phyloP scores from a whole-genome alignment of 2,888 invertebrate genomes.

The Erannis defoliaria region DNA sequence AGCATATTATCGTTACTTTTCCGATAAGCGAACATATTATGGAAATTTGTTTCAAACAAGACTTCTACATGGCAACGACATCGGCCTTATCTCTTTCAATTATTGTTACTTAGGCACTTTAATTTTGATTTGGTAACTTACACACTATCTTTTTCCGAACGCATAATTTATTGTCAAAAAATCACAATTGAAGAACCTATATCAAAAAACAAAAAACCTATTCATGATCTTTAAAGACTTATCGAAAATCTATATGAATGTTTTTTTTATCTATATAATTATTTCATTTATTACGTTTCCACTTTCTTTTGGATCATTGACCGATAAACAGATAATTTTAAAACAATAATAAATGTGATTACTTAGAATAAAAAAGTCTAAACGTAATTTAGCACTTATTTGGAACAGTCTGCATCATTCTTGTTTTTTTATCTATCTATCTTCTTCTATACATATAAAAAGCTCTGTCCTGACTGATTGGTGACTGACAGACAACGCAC shows the following conservation, averaged over 20 bases:
- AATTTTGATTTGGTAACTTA: background rate
- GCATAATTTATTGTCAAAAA: background rate
- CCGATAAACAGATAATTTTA: constrained; percentile 27
- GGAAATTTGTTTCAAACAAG: constrained; percentile 23
- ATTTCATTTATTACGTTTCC: constrained; percentile 2
- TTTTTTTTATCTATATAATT: constrained; percentile 4
- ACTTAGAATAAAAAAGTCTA: background rate
- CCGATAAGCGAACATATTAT: constrained; percentile 29
- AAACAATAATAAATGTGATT: constrained; percentile 6
- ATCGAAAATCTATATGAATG: background rate
- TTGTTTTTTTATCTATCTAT: too few species aligned
- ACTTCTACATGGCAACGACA: constrained; percentile 11
- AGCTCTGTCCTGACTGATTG: too few species aligned
- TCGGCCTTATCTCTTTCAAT: constrained; percentile 15
- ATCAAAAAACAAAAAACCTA: background rate
- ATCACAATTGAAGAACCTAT: background rate
- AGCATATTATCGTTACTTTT: constrained; percentile 18
- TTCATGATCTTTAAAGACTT: constrained; percentile 4
- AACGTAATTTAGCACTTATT: background rate
- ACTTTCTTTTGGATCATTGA: constrained; percentile 34
- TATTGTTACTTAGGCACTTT: background rate
- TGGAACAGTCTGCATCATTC: background rate
- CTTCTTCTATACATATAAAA: too few species aligned
- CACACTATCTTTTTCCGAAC: background rate
- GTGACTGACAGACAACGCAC: too few species aligned